Evolutionary conservation across 2,888 invertebrate genomes (phyloP).

Genomic region (Heteromyza rotundicornis): DNA sequence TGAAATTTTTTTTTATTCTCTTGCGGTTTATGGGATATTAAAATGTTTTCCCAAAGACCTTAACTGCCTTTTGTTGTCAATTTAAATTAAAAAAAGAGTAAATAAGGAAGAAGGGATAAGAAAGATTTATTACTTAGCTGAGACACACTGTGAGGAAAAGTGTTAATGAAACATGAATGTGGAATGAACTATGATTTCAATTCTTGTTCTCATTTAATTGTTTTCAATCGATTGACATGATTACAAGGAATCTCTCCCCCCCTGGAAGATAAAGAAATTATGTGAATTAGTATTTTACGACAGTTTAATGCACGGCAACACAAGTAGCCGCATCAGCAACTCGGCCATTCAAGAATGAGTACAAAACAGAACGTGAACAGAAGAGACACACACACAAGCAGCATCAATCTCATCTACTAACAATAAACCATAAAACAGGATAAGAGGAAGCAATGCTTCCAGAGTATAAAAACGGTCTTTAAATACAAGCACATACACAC

Average conservation of each 20-base stretch:
- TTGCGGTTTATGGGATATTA: slow-evolving; percentile 54
- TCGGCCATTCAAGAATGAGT: slow-evolving; percentile 16
- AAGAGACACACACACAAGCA: slow-evolving; percentile 18
- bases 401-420: slow-evolving; percentile 25
- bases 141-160: too few relatives aligned
- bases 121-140: too few relatives aligned
- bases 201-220: too few relatives aligned
- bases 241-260: too few relatives aligned
- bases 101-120: too few relatives aligned
- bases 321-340: slow-evolving; percentile 1
- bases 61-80: slow-evolving; percentile 55
- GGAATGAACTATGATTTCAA: too few relatives aligned
- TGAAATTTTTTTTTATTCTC: slow-evolving; percentile 33
- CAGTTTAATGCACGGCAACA: slow-evolving; percentile 18
- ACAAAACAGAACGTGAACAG: slow-evolving; percentile 26
- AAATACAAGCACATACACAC: background rate
- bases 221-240: too few relatives aligned
- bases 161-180: too few relatives aligned
- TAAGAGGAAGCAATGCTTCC: slow-evolving; percentile 8
- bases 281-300: slow-evolving; percentile 20
- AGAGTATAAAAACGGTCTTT: too few relatives aligned
- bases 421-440: slow-evolving; percentile 26
- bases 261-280: slow-evolving; percentile 14
- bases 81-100: slow-evolving; percentile 52
- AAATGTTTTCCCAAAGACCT: slow-evolving; percentile 56